phyloP scores from a whole-genome alignment of 2,888 invertebrate species.

The Magallana nippona region DNA sequence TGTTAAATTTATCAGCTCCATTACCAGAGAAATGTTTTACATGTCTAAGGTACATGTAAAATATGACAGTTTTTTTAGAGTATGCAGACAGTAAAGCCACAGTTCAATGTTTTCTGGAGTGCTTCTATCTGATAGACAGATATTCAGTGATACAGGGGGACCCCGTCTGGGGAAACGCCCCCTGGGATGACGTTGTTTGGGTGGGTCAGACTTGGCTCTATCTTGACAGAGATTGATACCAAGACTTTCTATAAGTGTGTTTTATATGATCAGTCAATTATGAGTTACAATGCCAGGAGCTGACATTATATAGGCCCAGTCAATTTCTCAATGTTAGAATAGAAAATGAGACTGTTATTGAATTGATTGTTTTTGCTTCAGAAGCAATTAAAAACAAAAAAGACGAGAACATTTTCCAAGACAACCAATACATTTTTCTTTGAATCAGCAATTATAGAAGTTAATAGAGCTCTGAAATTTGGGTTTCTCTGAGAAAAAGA shows the following conservation, averaged over 20 bases:
- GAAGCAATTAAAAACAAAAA: background rate
- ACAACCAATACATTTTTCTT: background rate
- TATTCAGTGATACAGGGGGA: too few species aligned
- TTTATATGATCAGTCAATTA: background rate
- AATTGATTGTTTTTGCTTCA: background rate
- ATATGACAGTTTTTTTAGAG: too few species aligned
- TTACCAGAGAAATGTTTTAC: too few species aligned
- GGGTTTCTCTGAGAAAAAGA: background rate
- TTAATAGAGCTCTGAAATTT: background rate
- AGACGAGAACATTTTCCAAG: background rate
- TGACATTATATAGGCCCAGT: too few species aligned
- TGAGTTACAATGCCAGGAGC: too few species aligned
- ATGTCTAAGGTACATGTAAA: too few species aligned
- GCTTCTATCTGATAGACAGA: too few species aligned
- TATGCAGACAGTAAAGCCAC: too few species aligned
- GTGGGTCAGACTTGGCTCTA: background rate
- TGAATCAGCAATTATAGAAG: background rate
- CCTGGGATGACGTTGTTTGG: background rate
- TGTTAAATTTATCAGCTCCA: too few species aligned
- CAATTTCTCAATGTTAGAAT: too few species aligned
- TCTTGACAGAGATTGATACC: background rate
- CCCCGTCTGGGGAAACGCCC: background rate
- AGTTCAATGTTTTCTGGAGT: too few species aligned
- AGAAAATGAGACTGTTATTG: too few species aligned
- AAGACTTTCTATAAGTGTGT: background rate